Conservation (phyloP, 2,888 invertebrate genomes). For the Macrostomum cliftonense region DNA sequence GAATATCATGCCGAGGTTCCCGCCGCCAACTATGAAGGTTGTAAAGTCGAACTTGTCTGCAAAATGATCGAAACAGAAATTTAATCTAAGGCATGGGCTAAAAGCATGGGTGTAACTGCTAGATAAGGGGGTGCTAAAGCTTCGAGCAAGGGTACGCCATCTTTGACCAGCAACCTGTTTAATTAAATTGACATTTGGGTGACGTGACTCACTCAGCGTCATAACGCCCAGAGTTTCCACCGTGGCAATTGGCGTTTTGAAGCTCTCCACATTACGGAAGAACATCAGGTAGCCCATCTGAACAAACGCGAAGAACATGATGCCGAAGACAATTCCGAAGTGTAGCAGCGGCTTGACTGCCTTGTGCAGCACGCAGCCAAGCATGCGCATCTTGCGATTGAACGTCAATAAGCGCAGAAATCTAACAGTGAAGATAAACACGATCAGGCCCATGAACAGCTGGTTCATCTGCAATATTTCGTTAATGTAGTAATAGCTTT, state of each 20-base stretch:
- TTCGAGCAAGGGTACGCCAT: no score
- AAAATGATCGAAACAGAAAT: neutral
- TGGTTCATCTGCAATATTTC: constrained; percentile 21
- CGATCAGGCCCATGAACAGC: constrained; percentile 30
- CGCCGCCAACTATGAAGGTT: constrained; percentile 15
- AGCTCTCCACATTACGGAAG: constrained; percentile 17
- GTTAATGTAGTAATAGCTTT: no score
- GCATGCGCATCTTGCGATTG: constrained; percentile 28
- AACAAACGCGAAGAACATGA: constrained; percentile 27
- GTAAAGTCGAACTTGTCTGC: constrained; percentile 33
- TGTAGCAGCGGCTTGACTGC: constrained; percentile 25
- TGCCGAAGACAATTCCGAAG: constrained; percentile 29
- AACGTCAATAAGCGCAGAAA: constrained; percentile 36
- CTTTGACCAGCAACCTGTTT: no score
- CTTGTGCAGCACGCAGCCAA: constrained; percentile 24
- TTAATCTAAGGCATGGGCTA: neutral
- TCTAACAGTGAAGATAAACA: constrained; percentile 34
- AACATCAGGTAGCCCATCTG: constrained; percentile 21
- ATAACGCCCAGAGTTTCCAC: constrained; percentile 27
- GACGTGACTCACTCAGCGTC: constrained; percentile 21
- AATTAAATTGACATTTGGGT: no score
- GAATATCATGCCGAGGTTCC: constrained; percentile 20
- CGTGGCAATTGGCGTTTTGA: constrained; percentile 20
- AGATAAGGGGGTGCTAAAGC: no score
- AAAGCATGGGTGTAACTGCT: no score